Base-by-base conservation (phyloP, 2,797 vertebrate genomes). In the Sarcophilus harrisii region DNA sequence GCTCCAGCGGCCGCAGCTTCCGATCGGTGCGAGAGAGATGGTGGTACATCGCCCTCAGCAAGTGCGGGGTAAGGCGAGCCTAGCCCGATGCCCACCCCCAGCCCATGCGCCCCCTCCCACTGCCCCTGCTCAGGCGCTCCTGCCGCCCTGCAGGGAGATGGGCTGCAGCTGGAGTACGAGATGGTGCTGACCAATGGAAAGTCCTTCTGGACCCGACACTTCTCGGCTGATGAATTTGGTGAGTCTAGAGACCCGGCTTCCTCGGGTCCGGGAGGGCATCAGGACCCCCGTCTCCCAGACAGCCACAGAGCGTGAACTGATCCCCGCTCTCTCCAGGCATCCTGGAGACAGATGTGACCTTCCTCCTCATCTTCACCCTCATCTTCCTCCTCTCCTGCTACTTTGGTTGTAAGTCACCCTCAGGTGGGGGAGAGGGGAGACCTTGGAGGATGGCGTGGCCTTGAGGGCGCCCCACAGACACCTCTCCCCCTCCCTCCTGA, bases 31-130 rank as follows among this genome's bases (percentile, higher is more conserved):
- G 99, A 58, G 99, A 99, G 97, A 99, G 99, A 97, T 99, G 99
- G 99, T 99, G 99, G 99, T 99, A 99, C 98, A 99, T 99, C 24
- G 99, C 99, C 0, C 99, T 99, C 98, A 99, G 99, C 99, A 99
- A 99, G 98, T 99, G 99, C 92, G 99, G 99, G 98, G 99, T 99
- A 98, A 99, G 99, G 95, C 32, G 38, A 54, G 81, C 58, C 54
- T 93, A 90, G 90, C 3, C 13, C 95, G 58, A 52, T 57, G 49
- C 58, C 58, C 66, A 60, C 45, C 93, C 91, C 81, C 73, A 60
- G 87, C 54, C 91, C 93, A 94, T 94, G 97, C 96, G 92, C 58
- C 90, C 94, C 28, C 21, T 9, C 32, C 57, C 73, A 54, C 89
- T 45, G 52, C 91, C 58, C 66, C 57, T 90, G 9, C 90, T 57